Conservation (phyloP, 2,888 invertebrate genomes). For the Diaprepes abbreviatus region DNA sequence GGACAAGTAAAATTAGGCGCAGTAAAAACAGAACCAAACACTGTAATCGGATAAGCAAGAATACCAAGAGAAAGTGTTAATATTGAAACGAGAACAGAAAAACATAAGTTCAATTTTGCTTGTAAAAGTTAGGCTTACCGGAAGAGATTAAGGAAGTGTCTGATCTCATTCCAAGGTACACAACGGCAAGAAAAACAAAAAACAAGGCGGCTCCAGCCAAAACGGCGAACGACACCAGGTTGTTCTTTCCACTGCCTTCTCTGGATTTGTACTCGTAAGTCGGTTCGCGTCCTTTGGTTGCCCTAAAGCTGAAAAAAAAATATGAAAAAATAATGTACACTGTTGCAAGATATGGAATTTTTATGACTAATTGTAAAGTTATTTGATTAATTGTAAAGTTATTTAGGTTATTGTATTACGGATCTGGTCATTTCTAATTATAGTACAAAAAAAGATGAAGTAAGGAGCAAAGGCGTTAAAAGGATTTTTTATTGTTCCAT, state of each 20-base stretch:
- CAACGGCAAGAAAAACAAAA: constrained; percentile 76
- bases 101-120: neutral
- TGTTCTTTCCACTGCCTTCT: constrained; percentile 72
- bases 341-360: too few relatives aligned
- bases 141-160: constrained; percentile 72
- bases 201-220: constrained; percentile 75
- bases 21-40: too few relatives aligned
- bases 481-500: too few relatives aligned
- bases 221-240: constrained; percentile 76
- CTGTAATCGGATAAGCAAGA: neutral
- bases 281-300: constrained; percentile 58
- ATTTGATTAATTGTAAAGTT: too few relatives aligned
- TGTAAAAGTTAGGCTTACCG: constrained; percentile 64
- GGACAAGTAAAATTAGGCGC: too few relatives aligned
- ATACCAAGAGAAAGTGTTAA: neutral
- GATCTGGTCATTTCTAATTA: too few relatives aligned
- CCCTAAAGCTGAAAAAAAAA: constrained; percentile 52
- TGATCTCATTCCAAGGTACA: constrained; percentile 77
- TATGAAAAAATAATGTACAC: too few relatives aligned
- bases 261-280: constrained; percentile 60
- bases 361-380: too few relatives aligned
- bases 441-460: too few relatives aligned
- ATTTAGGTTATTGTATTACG: too few relatives aligned
- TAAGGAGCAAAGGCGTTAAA: too few relatives aligned
- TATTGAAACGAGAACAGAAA: too few relatives aligned